phyloP scores from a whole-genome alignment of 2,797 vertebrate species.

The Danio albolineatus region DNA sequence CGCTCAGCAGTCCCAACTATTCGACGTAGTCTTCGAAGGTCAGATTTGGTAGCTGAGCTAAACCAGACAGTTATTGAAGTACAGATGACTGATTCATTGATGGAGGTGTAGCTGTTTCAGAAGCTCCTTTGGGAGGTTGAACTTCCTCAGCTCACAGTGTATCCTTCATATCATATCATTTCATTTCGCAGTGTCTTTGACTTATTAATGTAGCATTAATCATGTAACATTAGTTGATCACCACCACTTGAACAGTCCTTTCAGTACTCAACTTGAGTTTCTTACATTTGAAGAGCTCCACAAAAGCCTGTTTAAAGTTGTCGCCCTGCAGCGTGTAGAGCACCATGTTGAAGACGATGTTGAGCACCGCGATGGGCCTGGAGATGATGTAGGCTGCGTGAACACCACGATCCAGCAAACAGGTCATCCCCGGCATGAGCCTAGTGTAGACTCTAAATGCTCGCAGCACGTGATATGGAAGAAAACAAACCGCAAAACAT shows the following conservation, averaged over 20 bases:
- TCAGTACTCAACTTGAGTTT: not conserved
- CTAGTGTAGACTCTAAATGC: constrained; percentile 61
- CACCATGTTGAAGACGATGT: constrained; percentile 73
- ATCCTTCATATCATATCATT: too few relatives aligned
- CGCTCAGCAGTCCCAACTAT: too few relatives aligned
- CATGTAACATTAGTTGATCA: not conserved
- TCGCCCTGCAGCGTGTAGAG: constrained; percentile 73
- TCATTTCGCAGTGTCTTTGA: too few relatives aligned
- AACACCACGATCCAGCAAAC: constrained; percentile 16
- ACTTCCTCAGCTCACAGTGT: too few relatives aligned
- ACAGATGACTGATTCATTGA: too few relatives aligned
- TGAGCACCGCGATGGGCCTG: constrained; percentile 72
- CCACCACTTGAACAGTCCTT: not conserved
- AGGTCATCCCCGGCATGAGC: accelerated
- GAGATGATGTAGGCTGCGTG: constrained; percentile 70
- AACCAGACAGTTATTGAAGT: too few relatives aligned
- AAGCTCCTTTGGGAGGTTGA: too few relatives aligned
- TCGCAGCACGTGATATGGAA: constrained; percentile 71
- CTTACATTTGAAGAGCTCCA: constrained; percentile 46
- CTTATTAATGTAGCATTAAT: too few relatives aligned
- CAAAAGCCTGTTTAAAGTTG: constrained; percentile 67
- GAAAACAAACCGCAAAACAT: constrained; percentile 71
- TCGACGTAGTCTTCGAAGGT: too few relatives aligned
- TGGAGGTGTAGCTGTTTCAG: too few relatives aligned
- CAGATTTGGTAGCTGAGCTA: too few relatives aligned